Evolutionary conservation across 1,140 invertebrate species (phyloP).

Genomic region (Zophobas morio): DNA sequence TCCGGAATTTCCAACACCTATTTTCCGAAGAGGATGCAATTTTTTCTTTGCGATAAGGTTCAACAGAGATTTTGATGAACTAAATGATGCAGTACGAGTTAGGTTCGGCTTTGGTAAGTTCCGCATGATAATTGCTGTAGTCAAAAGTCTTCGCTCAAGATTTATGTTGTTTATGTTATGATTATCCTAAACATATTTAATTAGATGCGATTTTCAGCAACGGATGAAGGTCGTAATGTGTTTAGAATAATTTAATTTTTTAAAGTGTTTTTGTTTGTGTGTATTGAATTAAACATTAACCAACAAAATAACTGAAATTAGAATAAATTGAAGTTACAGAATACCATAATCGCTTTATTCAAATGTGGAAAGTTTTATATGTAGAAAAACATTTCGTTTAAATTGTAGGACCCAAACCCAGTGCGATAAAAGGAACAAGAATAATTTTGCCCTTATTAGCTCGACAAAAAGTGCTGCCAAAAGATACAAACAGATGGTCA

Average conservation of each 20-base stretch:
- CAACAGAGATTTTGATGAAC: conserved; percentile 67
- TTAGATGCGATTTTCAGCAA: background rate
- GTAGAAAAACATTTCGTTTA: background rate
- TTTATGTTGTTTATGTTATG: conserved; percentile 6
- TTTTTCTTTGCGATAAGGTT: conserved; percentile 71
- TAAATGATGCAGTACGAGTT: conserved; percentile 69
- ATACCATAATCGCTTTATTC: no score
- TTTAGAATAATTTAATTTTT: conserved; percentile 1
- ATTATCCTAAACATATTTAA: background rate
- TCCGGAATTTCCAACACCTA: conserved; percentile 62
- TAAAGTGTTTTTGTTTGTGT: no score
- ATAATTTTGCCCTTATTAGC: conserved; percentile 73
- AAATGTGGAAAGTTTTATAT: background rate
- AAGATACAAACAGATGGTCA: conserved; percentile 75
- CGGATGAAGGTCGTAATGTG: conserved; percentile 8
- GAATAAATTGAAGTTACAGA: no score
- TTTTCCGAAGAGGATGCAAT: conserved; percentile 70
- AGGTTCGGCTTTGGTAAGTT: conserved; percentile 71
- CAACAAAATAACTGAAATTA: no score
- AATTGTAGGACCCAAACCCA: conserved; percentile 74
- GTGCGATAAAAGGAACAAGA: conserved; percentile 76
- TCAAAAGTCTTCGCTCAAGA: no score
- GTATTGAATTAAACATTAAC: no score
- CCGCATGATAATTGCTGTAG: background rate
- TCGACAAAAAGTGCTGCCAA: conserved; percentile 68